Evolutionary conservation across 2,113 vertebrate genomes (phyloP).

Genomic region (Vicugna pacos): DNA sequence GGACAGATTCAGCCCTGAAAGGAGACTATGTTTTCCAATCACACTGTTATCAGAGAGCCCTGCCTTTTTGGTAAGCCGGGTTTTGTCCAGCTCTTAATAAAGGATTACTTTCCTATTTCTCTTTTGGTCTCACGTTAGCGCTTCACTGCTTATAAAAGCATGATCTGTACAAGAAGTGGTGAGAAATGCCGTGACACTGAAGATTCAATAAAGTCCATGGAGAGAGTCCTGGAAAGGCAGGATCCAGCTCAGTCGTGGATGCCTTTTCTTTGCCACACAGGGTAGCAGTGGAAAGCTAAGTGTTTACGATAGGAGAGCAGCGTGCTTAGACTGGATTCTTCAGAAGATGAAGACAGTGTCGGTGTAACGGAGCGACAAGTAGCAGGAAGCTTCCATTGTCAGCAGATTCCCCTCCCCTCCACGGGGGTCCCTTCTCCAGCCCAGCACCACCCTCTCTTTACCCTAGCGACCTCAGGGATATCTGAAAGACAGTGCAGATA

Average conservation of each 20-base stretch:
- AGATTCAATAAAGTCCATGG: neutral
- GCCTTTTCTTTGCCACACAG: neutral
- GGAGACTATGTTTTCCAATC: neutral
- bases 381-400: accelerated
- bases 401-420: neutral
- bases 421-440: neutral
- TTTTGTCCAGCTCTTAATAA: neutral
- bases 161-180: neutral
- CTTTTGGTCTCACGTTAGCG: neutral
- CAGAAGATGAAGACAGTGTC: neutral
- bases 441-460: neutral
- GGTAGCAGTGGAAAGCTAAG: neutral
- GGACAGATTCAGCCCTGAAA: neutral
- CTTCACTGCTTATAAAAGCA: neutral
- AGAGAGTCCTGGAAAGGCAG: neutral
- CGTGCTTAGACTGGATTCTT: neutral
- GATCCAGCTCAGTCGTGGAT: neutral
- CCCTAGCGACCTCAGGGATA: neutral
- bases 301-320: neutral
- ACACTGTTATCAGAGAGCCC: neutral
- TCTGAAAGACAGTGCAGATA: neutral
- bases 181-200: neutral
- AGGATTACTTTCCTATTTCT: neutral
- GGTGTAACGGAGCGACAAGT: neutral
- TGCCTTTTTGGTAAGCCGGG: neutral